Base-by-base conservation (phyloP, 2,888 invertebrate species). In the Kuschelorhynchus macadamiae region DNA sequence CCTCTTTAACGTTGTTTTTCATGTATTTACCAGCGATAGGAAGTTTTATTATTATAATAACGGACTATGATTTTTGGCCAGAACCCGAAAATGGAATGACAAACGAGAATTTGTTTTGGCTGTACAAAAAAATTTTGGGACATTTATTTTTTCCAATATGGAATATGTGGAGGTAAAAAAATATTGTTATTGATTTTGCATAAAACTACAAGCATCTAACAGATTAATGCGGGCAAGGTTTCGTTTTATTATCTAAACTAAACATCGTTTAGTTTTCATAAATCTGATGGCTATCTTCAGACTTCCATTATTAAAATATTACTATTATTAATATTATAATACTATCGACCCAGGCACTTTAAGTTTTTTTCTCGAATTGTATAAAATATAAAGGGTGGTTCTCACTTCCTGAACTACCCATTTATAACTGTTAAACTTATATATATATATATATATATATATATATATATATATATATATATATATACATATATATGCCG, bases 161-260 rank as follows among this genome's bases (percentile, higher is more conserved):
- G 81, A 88, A 87, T 39, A 86, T 90, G 76, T 88, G 89, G 83
- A 89, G 89, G 89, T 89, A 79, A 73, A 18, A 20, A 5, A 17
- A 16, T 21, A 20, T 25, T 32, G 17, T 53, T 30, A 11, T 3
- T 41, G 5, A 41, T 11, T 41, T 41, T 8, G 14, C 4, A 5
- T 14, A 8, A 8, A 12, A 41, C 14, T 41, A 4, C 4, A 30
- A 30, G 30, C 30, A 4, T 30, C 9, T 9, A 4, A 30, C 9
- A 7, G 5, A 30, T 30, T 9, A 30, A 30, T 30, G 9, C 30
- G 5, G 9, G 30, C 4, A 30, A 7, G 4, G 30, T 30, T 30
- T 30, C 4, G 4, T 30, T 30, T 30, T 30, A 30, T 7, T 30
- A 30, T 7, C 30, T 30, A n/a, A n/a, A n/a, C n/a, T n/a, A n/a